These are phyloP conservation scores for Erpetoichthys calabaricus DNA, from an alignment of 2,797 vertebrate species.

Conservation along the genomic window DNA sequence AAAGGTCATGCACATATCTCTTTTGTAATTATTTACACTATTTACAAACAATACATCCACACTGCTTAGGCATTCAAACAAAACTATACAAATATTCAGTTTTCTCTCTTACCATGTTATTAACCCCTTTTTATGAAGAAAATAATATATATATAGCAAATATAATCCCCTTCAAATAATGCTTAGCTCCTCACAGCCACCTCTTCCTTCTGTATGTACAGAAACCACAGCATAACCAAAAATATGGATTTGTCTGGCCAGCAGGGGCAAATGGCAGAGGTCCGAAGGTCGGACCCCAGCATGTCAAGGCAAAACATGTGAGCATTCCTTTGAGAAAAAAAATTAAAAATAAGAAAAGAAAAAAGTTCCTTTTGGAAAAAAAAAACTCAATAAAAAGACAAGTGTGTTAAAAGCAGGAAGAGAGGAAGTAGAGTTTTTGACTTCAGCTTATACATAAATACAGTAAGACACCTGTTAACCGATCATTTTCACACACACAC, in stretches of 20 bases:
- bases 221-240: slow-evolving; percentile 91
- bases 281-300: slow-evolving; percentile 74
- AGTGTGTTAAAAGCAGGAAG: slow-evolving; percentile 16
- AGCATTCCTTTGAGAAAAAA: slow-evolving; percentile 55
- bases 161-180: slow-evolving; percentile 97
- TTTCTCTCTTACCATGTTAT: slow-evolving; percentile 90
- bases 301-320: slow-evolving; percentile 95
- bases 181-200: slow-evolving; percentile 76
- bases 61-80: slow-evolving; percentile 95
- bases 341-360: not conserved
- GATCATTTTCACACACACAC: too few species aligned
- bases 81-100: slow-evolving; percentile 99
- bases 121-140: slow-evolving; percentile 95
- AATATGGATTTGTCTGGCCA: slow-evolving; percentile 96
- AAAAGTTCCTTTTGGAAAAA: not conserved
- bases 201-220: slow-evolving; percentile 94
- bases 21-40: slow-evolving; percentile 97
- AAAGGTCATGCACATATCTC: slow-evolving; percentile 95
- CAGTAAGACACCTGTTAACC: too few species aligned
- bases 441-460: too few species aligned
- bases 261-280: slow-evolving; percentile 84
- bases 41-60: slow-evolving; percentile 99
- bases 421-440: slow-evolving; percentile 25
- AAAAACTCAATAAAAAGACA: slow-evolving; percentile 11
- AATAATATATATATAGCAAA: slow-evolving; percentile 80